Evolutionary conservation across 2,113 vertebrate genomes (phyloP).

Genomic region (Rhipidura dahli): DNA sequence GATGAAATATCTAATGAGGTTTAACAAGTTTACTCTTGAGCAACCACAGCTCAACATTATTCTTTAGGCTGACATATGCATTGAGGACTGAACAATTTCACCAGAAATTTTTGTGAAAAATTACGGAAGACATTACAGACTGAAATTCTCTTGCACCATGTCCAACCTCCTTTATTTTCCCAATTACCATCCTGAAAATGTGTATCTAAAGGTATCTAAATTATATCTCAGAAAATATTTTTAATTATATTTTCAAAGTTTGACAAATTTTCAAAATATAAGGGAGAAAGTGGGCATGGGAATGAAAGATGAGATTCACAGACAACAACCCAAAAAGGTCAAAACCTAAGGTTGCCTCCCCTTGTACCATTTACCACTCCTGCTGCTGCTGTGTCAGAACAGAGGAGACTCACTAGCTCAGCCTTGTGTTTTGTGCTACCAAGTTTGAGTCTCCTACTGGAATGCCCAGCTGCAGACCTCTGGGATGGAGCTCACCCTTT

Average conservation of each 20-base stretch:
- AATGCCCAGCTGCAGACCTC: not conserved
- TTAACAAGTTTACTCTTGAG: not conserved
- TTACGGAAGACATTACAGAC: not conserved
- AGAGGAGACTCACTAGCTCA: not conserved
- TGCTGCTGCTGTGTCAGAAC: not conserved
- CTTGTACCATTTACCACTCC: not conserved
- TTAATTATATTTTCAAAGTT: not conserved
- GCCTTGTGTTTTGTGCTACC: not conserved
- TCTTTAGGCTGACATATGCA: not conserved
- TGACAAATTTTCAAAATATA: not conserved
- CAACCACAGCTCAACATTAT: not conserved
- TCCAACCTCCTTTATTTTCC: not conserved
- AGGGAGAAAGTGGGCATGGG: not conserved
- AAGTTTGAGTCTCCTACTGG: not conserved
- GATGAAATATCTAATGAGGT: not conserved
- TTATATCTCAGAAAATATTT: not conserved
- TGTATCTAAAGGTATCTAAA: not conserved
- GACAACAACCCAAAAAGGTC: not conserved
- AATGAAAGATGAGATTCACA: not conserved
- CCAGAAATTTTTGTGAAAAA: not conserved
- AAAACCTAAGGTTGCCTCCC: not conserved
- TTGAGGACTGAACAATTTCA: not conserved
- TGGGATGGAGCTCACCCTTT: not conserved
- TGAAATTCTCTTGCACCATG: not conserved
- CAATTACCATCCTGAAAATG: not conserved